Evolutionary conservation across 2,888 invertebrate genomes (phyloP), one percentile per base, ranked within the genome.

Genomic region (Apodemia duryi): DNA sequence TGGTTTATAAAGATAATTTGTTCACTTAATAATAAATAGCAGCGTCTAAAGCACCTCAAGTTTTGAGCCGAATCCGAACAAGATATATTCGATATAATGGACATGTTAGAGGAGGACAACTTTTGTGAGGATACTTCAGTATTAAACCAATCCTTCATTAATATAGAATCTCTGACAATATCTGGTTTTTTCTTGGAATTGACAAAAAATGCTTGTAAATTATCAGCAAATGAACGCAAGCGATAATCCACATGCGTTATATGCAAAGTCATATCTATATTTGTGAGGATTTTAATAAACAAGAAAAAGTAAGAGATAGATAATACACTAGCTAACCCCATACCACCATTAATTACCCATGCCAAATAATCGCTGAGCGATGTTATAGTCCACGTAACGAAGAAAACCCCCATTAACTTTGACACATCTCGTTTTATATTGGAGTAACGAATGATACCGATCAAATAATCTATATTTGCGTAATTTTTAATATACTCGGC

Each of bases 241-340:
- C 88, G 76, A 61, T 72, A 75, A 69, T 84, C 82, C 10, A 85
- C 75, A 1, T 86, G 81, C 71, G 80, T 77, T 6, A 84, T 76
- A 67, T 89, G 84, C 35, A 80, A 77, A 43, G 82, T 82, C 32
- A 88, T 72, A 70, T 88, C 84, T 32, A 88, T 66, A 5, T 76
- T 82, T 1, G 83, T 84, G 1, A 86, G 67, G 29, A 87, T 84
- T 78, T 88, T 89, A 49, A 86, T 79, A n/a, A 83, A 74, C 29
- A 86, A 68, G 72, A 78, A 87, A 2, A 85, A 35, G 67, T 86
- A 87, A 6, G 79, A 65, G 9, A 80, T 32, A 1, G 78, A 73
- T 69, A 79, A 85, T 1, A 75, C 52, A 0, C 74, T 32, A 1
- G 88, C 77, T 9, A 68, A 67, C 6, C 70, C 38, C 70, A 75